Base-by-base conservation (phyloP, 1,140 invertebrate genomes). In the Leptinotarsa undecemlineata region DNA sequence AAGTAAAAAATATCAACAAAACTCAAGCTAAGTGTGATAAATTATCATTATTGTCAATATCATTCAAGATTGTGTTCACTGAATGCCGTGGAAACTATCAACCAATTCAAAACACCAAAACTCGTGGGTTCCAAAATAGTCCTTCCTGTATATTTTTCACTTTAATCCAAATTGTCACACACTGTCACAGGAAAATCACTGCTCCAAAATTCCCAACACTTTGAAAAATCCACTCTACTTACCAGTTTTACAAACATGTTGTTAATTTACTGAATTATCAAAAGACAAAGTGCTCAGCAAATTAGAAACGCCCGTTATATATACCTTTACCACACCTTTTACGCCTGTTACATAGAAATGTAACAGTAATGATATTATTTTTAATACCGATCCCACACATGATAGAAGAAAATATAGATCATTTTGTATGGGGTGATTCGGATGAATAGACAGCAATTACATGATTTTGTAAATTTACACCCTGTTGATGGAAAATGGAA, bases 211-310 rank as follows among this genome's bases (percentile, higher is more conserved):
- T 57, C 48, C 42, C 15, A 13, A 70, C 48, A 47, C n/a, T 48
- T 71, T 23, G 26, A n/a, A 20, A 15, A 62, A 70, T 68, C 57
- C 72, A 70, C 62, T 72, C 15, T 73, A 82, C 84, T 84, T 82
- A 85, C 84, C 84, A 85, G 83, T 85, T 85, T 85, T 85, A 84
- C 84, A 80, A 85, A 85, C 84, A 85, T 85, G 84, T 85, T 83
- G 83, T 75, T 78, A 76, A 76, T 78, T 79, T 82, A 74, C 71
- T 72, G 76, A 78, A 75, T 68, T 64, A 72, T 48, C 48, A 14
- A 14, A 76, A 76, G 75, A 57, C 51, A 19, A 57, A 57, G 51
- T 57, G 51, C n/a, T 4, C n/a, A 6, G 15, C 14, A 19, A 57
- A 57, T 14, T 2, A 1, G 51, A 57, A 57, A 57, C n/a, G 51